Evolutionary conservation across 2,113 vertebrate species (phyloP).

Genomic region (Lethenteron reissneri): DNA sequence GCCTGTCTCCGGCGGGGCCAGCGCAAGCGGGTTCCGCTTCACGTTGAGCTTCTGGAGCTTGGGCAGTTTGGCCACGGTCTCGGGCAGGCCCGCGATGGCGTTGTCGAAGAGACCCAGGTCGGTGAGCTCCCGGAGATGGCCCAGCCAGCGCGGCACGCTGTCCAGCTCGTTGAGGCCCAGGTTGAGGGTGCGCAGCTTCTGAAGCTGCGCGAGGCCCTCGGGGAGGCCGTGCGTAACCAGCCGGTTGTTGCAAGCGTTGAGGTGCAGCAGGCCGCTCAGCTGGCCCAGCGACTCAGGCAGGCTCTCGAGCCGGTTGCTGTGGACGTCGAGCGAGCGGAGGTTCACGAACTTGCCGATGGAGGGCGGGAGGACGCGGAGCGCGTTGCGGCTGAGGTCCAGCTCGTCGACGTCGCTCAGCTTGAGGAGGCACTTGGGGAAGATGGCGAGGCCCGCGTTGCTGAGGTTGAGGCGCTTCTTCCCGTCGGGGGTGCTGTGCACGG

Average conservation of each 20-base stretch:
- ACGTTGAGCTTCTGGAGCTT: slow-evolving; percentile 47
- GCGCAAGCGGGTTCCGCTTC: slow-evolving; percentile 31
- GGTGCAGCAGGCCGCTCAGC: slow-evolving; percentile 30
- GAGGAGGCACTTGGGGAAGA: slow-evolving; percentile 55
- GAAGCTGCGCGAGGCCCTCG: slow-evolving; percentile 34
- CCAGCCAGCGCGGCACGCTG: slow-evolving; percentile 32
- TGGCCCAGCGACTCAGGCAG: slow-evolving; percentile 41
- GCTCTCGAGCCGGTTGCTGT: slow-evolving; percentile 59
- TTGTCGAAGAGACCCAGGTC: slow-evolving; percentile 71
- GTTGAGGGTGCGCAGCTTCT: slow-evolving; percentile 40
- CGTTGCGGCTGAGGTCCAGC: slow-evolving; percentile 63
- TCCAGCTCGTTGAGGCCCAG: slow-evolving; percentile 61
- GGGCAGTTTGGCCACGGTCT: slow-evolving; percentile 27
- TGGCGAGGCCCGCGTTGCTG: slow-evolving; percentile 57
- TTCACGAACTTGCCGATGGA: slow-evolving; percentile 42
- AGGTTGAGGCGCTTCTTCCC: slow-evolving; percentile 47
- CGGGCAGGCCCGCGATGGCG: slow-evolving; percentile 30
- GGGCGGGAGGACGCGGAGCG: slow-evolving; percentile 41
- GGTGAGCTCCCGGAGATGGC: slow-evolving; percentile 28
- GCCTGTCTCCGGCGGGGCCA: no score
- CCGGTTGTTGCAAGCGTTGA: slow-evolving; percentile 71
- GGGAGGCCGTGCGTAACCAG: slow-evolving; percentile 34
- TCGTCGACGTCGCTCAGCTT: slow-evolving; percentile 49
- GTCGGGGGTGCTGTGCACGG: slow-evolving; percentile 34
- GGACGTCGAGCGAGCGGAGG: slow-evolving; percentile 53